Base-by-base conservation (phyloP, 2,113 vertebrate genomes). In the Lepus timidus region DNA sequence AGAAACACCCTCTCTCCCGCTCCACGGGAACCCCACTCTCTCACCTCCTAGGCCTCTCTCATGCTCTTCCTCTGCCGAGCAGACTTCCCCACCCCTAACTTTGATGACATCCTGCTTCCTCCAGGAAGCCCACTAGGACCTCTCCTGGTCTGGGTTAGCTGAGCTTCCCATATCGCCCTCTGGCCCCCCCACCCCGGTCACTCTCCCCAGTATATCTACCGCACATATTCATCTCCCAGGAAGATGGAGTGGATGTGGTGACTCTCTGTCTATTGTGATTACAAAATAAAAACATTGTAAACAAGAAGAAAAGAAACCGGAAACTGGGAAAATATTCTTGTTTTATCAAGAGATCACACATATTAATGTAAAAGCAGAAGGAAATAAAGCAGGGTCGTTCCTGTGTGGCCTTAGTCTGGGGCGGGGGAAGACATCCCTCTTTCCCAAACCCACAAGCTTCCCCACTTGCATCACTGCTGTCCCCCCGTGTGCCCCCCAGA, bases 231-330 rank as follows among this genome's bases (percentile, higher is more conserved):
- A 17, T 62, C 51, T 68, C 65, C 39, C 17, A 64, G 36, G 76
- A 4, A 23, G 14, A 25, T 4, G 3, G 3, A n/a, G 29, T 1
- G 0, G 29, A 9, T 3, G 22, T 7, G 25, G 27, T 25, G 16
- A 55, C 27, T 85, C 19, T 27, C 44, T 36, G 29, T 49, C 3
- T 23, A 31, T 19, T 84, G 9, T 70, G 10, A 36, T 39, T 76
- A n/a, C 16, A 78, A 87, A 33, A 12, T 20, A 31, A 55, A 67
- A 85, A 9, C 13, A 39, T 55, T 55, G 52, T 9, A 12, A 23
- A 33, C 62, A 68, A 4, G 3, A n/a, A 71, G 73, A 6, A 78
- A 52, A 65, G 68, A 80, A 61, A 58, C 33, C 31, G 10, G 33
- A 7, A 55, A 55, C 12, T 22, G 23, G 27, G 22, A 33, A 19